Percentiles rank a stretch among this genome's conserved stretches.
Evolutionary conservation across 1,140 invertebrate genomes (phyloP).

Genomic region (Muscidifurax raptorellus): DNA sequence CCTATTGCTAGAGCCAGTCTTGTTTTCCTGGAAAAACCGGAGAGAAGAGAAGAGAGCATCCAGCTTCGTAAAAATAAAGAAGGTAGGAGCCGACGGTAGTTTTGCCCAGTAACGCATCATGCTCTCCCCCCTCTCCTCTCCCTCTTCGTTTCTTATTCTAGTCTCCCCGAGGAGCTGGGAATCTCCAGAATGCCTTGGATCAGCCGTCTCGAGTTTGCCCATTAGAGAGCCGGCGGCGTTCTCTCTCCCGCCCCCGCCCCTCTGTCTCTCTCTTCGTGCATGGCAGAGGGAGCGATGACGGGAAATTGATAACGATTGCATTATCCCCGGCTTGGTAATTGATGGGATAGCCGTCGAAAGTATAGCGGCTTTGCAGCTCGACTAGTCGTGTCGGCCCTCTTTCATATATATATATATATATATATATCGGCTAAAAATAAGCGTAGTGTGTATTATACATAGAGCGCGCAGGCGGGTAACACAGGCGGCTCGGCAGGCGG

Average conservation of each 20-base stretch:
- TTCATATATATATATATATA: not conserved
- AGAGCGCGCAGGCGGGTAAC: too few relatives aligned
- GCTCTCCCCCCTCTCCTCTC: not conserved
- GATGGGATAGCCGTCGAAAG: not conserved
- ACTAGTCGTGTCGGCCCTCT: not conserved
- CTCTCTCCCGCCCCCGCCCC: not conserved
- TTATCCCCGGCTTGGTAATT: not conserved
- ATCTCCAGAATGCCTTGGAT: not conserved
- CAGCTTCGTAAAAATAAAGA: not conserved
- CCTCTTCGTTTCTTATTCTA: not conserved
- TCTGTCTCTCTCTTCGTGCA: not conserved
- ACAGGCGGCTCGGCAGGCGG: too few relatives aligned
- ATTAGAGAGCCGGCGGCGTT: not conserved
- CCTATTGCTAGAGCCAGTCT: not conserved
- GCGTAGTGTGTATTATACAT: not conserved
- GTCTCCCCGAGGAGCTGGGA: not conserved
- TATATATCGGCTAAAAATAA: too few relatives aligned
- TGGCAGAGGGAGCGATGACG: not conserved
- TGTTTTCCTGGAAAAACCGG: slow-evolving; percentile 2
- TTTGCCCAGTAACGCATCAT: not conserved
- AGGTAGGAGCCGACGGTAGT: not conserved
- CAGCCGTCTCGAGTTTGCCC: not conserved
- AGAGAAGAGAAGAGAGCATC: not conserved
- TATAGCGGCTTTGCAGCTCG: not conserved
- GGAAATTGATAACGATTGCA: not conserved